Conservation (phyloP, 2,113 vertebrate species). For the Clupea harengus region DNA sequence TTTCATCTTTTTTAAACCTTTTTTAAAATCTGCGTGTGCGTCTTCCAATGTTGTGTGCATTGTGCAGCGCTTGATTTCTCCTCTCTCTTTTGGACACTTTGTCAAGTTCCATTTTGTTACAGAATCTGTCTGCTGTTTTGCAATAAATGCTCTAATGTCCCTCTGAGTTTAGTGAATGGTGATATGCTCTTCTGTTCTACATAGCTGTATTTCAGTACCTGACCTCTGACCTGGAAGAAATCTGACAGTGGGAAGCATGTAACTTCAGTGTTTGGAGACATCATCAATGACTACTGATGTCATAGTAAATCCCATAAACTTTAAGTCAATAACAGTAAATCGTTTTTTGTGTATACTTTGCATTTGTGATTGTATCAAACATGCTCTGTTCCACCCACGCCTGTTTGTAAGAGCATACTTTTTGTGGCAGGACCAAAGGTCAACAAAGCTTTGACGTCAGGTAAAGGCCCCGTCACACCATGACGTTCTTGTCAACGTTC, state of each 20-base stretch:
- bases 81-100: no score
- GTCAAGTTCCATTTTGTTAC: no score
- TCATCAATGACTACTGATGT: conserved; percentile 61
- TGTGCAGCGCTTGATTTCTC: no score
- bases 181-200: not conserved
- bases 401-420: conserved; percentile 62
- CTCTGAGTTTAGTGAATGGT: not conserved
- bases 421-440: conserved; percentile 57
- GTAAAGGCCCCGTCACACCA: no score
- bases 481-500: no score
- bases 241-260: conserved; percentile 43
- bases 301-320: conserved; percentile 69
- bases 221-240: conserved; percentile 51
- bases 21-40: no score
- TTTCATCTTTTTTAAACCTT: no score
- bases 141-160: not conserved
- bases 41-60: no score
- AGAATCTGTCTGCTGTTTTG: no score
- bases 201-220: conserved; percentile 53
- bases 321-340: conserved; percentile 23
- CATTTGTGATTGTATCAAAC: no score
- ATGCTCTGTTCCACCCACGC: conserved; percentile 18
- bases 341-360: not conserved
- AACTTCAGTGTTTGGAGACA: conserved; percentile 64
- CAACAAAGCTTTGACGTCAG: conserved; percentile 6